These are phyloP conservation scores for Manis crassicaudata DNA, from an alignment of 2,797 vertebrate species.

Conservation along the genomic window DNA sequence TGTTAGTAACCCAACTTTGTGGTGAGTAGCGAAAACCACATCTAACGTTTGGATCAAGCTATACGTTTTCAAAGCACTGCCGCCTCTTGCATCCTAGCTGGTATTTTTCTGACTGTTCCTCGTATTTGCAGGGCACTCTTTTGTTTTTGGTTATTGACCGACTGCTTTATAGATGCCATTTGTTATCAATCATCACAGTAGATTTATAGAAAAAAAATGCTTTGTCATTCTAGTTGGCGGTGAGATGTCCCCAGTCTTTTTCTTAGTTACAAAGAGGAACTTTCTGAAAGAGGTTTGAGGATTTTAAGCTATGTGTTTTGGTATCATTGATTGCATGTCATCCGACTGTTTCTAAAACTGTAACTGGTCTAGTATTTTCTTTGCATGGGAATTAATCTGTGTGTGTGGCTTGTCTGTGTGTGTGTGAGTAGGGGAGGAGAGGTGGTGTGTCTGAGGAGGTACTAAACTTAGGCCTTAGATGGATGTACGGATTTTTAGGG, in stretches of 20 bases:
- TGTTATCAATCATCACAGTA: slow-evolving; percentile 59
- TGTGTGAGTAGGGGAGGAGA: neutral
- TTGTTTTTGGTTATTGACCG: slow-evolving; percentile 61
- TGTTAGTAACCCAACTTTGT: slow-evolving; percentile 66
- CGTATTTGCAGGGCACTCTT: slow-evolving; percentile 21
- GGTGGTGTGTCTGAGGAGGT: neutral
- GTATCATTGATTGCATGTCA: neutral
- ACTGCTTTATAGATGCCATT: slow-evolving; percentile 55
- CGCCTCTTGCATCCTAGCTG: neutral
- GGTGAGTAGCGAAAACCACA: slow-evolving; percentile 69
- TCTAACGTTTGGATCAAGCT: slow-evolving; percentile 65
- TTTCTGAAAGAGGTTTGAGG: neutral
- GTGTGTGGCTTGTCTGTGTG: neutral
- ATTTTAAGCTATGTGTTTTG: neutral
- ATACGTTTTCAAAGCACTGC: slow-evolving; percentile 30
- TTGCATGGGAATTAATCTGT: neutral
- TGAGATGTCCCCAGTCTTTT: slow-evolving; percentile 23
- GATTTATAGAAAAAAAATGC: slow-evolving; percentile 45
- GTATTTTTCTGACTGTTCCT: neutral
- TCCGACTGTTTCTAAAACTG: neutral
- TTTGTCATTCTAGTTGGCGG: slow-evolving; percentile 65
- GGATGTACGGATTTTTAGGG: neutral
- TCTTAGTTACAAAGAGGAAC: neutral
- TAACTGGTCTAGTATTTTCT: neutral
- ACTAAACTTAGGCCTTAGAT: neutral